phyloP scores from a whole-genome alignment of 2,888 invertebrate genomes.

The Melangyna quadrimaculata region DNA sequence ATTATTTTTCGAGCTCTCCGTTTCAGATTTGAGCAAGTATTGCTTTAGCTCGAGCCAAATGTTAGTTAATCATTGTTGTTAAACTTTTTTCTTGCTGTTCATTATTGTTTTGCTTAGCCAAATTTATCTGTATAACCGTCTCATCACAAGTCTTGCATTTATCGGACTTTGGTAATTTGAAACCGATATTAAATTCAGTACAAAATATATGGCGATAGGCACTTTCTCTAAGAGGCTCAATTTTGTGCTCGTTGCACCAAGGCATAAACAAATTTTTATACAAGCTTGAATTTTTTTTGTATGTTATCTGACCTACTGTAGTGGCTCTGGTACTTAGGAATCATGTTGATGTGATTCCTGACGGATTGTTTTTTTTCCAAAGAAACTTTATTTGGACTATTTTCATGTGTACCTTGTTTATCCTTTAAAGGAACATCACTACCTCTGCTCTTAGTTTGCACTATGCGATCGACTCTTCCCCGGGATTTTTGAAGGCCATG shows the following conservation, averaged over 20 bases:
- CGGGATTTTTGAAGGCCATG: neutral
- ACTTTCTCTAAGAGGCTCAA: slow-evolving; percentile 31
- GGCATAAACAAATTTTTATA: slow-evolving; percentile 8
- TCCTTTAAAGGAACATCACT: slow-evolving; percentile 1
- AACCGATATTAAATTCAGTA: slow-evolving; percentile 49
- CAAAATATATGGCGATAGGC: slow-evolving; percentile 40
- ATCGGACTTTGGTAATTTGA: slow-evolving; percentile 49
- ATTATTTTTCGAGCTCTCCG: neutral
- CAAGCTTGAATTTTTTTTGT: slow-evolving; percentile 11
- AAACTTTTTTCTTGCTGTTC: slow-evolving; percentile 17
- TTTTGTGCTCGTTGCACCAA: slow-evolving; percentile 21
- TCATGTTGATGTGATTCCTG: neutral
- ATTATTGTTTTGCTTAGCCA: slow-evolving; percentile 13
- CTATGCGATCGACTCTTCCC: slow-evolving; percentile 19
- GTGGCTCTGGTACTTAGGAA: slow-evolving; percentile 21
- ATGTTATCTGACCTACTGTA: slow-evolving; percentile 16
- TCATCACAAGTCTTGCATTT: slow-evolving; percentile 48
- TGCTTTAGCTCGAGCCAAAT: slow-evolving; percentile 25
- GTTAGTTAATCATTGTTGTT: slow-evolving; percentile 11
- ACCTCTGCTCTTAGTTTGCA: neutral
- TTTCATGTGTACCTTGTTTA: neutral
- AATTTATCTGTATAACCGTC: slow-evolving; percentile 30
- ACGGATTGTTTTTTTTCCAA: neutral
- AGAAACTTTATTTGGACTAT: slow-evolving; percentile 4
- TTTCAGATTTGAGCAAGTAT: slow-evolving; percentile 49